Evolutionary conservation across 2,113 vertebrate genomes (phyloP).

Genomic region (Pelecanus crispus): DNA sequence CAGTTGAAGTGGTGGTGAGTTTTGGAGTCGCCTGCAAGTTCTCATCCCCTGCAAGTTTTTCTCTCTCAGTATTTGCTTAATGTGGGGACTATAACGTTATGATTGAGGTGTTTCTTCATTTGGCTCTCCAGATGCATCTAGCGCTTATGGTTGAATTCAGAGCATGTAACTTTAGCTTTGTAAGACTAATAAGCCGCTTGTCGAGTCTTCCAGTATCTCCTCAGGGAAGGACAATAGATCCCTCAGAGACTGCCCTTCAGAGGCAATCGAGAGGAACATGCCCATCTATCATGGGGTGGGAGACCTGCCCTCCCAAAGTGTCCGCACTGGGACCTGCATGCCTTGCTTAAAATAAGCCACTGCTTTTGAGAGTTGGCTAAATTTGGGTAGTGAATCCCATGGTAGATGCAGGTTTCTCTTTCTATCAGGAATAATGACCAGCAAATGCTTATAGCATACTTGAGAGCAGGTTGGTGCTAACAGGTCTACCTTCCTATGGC

Average conservation of each 20-base stretch:
- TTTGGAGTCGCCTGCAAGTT: not conserved
- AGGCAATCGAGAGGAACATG: not conserved
- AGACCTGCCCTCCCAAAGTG: rapidly evolving
- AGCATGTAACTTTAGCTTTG: not conserved
- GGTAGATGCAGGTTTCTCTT: not conserved
- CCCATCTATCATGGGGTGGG: not conserved
- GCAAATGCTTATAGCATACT: not conserved
- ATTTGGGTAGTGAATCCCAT: not conserved
- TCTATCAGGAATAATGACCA: not conserved
- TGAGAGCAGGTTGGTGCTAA: not conserved
- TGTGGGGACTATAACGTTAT: not conserved
- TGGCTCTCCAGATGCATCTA: not conserved
- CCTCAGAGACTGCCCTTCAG: not conserved
- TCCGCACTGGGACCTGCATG: rapidly evolving
- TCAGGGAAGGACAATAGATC: not conserved
- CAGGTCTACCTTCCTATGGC: not conserved
- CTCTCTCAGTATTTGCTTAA: not conserved
- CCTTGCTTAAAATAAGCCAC: not conserved
- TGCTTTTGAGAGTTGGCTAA: not conserved
- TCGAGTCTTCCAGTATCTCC: not conserved
- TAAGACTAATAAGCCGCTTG: not conserved
- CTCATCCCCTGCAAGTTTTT: not conserved
- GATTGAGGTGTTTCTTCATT: not conserved
- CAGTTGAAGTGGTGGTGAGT: not conserved
- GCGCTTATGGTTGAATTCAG: rapidly evolving